phyloP scores from a whole-genome alignment of 92 coral and sea anemone genomes.

The Umimayanthus chanpuru region DNA sequence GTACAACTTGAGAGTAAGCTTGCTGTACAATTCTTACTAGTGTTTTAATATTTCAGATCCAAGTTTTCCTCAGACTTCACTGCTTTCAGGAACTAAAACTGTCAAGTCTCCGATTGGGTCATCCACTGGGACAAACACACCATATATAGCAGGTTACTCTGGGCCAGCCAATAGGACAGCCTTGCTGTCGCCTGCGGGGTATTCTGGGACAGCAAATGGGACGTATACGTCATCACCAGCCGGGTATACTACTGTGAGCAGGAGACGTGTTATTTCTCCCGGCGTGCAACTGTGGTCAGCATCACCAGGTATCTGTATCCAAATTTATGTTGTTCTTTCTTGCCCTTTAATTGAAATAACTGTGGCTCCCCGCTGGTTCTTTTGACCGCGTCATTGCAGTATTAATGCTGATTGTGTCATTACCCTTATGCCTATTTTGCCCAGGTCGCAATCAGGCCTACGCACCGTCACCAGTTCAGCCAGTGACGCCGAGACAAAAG shows the following conservation, averaged over 20 bases:
- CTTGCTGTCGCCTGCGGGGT: neutral
- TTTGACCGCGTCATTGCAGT: neutral
- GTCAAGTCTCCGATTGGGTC: constrained; percentile 7
- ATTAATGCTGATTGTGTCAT: neutral
- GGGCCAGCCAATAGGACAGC: constrained; percentile 2
- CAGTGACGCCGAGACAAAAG: constrained; percentile 27
- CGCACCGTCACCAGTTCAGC: constrained; percentile 10
- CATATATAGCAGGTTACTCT: constrained; percentile 24
- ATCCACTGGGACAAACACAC: constrained; percentile 3
- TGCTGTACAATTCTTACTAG: neutral
- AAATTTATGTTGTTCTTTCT: too few relatives aligned
- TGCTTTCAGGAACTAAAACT: neutral
- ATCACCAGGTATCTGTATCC: constrained; percentile 28
- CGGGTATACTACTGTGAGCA: constrained; percentile 2
- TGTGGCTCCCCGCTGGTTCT: neutral
- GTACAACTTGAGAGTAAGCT: too few relatives aligned
- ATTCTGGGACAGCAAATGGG: constrained; percentile 20
- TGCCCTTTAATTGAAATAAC: too few relatives aligned
- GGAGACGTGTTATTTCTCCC: neutral
- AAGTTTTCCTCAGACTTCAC: neutral
- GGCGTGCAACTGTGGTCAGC: constrained; percentile 47
- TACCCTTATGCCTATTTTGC: neutral
- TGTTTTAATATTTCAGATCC: neutral
- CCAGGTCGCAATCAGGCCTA: neutral
- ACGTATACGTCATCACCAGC: constrained; percentile 11